Conservation (phyloP, 2,888 invertebrate genomes). For the Eubasilissa splendida region DNA sequence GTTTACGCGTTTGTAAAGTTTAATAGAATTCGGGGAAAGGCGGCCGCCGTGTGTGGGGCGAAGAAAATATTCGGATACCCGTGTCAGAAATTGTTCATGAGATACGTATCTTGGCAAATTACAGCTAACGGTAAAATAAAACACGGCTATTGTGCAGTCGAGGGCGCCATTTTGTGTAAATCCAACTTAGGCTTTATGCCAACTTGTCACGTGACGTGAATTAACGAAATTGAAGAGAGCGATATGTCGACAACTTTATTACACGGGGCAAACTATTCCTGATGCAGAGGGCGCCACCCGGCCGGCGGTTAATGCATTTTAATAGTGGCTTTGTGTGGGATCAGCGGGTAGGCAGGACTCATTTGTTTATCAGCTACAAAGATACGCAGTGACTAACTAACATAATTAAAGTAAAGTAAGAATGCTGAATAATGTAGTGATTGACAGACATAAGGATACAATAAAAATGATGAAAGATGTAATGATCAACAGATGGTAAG, state of each 20-base stretch:
- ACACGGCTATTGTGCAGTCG: conserved; percentile 53
- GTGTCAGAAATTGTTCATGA: conserved; percentile 57
- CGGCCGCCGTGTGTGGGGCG: background rate
- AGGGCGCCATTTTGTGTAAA: conserved; percentile 53
- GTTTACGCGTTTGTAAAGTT: conserved; percentile 45
- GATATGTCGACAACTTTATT: conserved; percentile 57
- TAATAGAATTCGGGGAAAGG: conserved; percentile 47
- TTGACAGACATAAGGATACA: no score
- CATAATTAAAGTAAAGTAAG: no score
- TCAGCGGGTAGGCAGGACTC: no score
- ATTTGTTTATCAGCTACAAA: no score
- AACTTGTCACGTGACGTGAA: conserved; percentile 53
- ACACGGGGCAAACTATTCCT: background rate
- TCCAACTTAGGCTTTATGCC: conserved; percentile 50
- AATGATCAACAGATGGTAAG: no score
- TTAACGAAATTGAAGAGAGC: conserved; percentile 54
- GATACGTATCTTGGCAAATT: conserved; percentile 57
- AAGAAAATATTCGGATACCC: conserved; percentile 49
- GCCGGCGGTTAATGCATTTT: no score
- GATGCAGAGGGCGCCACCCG: background rate
- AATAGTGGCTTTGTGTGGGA: no score
- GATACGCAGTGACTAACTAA: no score
- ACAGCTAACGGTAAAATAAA: conserved; percentile 56
- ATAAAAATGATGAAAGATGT: no score
- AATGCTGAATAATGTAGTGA: no score